These are phyloP conservation scores for Urophycis tenuis DNA, from an alignment of 2,797 vertebrate genomes.

Conservation along the genomic window DNA sequence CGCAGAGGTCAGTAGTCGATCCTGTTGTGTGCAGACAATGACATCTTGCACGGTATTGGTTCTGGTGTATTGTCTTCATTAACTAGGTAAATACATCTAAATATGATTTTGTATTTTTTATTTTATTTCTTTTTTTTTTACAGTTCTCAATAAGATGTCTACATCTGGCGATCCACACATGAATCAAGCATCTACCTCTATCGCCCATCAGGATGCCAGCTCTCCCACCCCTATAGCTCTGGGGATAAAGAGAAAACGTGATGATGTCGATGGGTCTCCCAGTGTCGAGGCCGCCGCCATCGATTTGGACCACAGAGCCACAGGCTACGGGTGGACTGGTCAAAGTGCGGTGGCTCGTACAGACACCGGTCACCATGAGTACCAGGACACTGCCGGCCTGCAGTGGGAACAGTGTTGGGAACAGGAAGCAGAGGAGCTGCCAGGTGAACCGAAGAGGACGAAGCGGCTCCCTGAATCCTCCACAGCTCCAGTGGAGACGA, in stretches of 20 bases:
- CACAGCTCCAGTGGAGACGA: constrained; percentile 12
- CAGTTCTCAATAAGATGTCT: constrained; percentile 53
- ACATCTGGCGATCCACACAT: constrained; percentile 31
- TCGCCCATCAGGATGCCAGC: constrained; percentile 12
- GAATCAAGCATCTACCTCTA: constrained; percentile 20
- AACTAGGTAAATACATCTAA: background rate
- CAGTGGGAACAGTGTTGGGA: constrained; percentile 26
- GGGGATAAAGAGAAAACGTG: constrained; percentile 47
- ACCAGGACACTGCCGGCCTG: background rate
- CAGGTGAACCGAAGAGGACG: constrained; percentile 50
- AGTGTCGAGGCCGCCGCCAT: constrained; percentile 1
- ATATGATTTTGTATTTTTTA: background rate
- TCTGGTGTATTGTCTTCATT: background rate
- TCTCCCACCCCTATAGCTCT: background rate
- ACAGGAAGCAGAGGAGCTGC: constrained; percentile 33
- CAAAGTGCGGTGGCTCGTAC: constrained; percentile 6
- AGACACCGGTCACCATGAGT: constrained; percentile 18
- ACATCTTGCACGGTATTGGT: background rate
- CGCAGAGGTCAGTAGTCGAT: constrained; percentile 49
- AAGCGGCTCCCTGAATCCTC: constrained; percentile 27
- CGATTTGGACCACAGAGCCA: background rate
- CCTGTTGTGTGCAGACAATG: background rate
- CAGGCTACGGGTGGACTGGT: constrained; percentile 9
- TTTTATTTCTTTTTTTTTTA: constrained; percentile 11
- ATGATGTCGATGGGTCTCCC: constrained; percentile 12